phyloP scores from a whole-genome alignment of 2,797 vertebrate species.

The Crocodylus rhombifer region DNA sequence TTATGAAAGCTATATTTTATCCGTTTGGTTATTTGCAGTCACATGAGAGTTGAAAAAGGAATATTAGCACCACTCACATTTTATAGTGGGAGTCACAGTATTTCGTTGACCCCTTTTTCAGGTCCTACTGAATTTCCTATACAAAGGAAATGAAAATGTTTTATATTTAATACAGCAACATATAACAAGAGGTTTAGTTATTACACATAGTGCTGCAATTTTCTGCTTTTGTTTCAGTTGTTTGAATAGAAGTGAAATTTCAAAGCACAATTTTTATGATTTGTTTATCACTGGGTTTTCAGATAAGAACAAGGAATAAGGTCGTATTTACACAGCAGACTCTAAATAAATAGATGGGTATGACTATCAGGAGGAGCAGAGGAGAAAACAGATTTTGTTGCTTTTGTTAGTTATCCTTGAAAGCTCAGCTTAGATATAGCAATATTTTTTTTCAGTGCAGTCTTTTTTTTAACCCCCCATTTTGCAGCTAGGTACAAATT shows the following conservation, averaged over 20 bases:
- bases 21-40: constrained; percentile 81
- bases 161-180: constrained; percentile 81
- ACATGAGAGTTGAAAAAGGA: constrained; percentile 78
- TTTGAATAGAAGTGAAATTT: constrained; percentile 68
- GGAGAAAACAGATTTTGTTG: not conserved
- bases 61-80: constrained; percentile 82
- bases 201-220: constrained; percentile 69
- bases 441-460: not conserved
- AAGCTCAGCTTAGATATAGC: not conserved
- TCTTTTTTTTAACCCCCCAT: not conserved
- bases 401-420: not conserved
- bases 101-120: constrained; percentile 81
- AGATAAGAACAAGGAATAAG: constrained; percentile 22
- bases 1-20: constrained; percentile 87
- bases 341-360: not conserved
- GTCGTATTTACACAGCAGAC: not conserved
- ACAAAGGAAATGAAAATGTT: constrained; percentile 84
- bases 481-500: not conserved
- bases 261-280: constrained; percentile 41
- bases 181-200: constrained; percentile 80
- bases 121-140: constrained; percentile 82
- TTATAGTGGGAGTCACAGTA: constrained; percentile 79
- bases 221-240: constrained; percentile 79
- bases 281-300: constrained; percentile 42
- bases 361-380: not conserved